phyloP scores from a whole-genome alignment of 2,113 vertebrate genomes.

The Elephantulus edwardii region DNA sequence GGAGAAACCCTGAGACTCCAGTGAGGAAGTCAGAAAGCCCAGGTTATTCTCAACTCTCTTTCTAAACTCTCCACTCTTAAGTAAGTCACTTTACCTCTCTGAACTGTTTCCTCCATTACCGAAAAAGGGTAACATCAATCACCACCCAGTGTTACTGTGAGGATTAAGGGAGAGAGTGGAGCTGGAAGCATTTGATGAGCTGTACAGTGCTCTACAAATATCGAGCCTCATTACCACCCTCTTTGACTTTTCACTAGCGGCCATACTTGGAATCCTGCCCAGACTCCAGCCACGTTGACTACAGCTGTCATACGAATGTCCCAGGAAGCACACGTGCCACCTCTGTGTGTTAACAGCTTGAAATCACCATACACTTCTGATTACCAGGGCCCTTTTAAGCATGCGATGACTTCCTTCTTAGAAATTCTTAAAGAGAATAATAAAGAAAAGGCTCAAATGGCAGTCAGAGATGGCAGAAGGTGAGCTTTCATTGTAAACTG shows the following conservation, averaged over 20 bases:
- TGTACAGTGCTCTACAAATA: neutral
- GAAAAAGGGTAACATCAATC: neutral
- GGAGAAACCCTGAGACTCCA: neutral
- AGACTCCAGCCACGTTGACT: neutral
- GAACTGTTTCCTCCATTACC: neutral
- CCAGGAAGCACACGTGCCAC: conserved; percentile 64
- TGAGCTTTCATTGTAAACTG: conserved; percentile 67
- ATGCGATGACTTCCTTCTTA: conserved; percentile 33
- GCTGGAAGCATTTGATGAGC: neutral
- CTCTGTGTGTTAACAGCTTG: conserved; percentile 56
- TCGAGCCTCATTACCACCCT: neutral
- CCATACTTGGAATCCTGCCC: neutral
- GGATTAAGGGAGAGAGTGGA: neutral
- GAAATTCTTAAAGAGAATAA: conserved; percentile 53
- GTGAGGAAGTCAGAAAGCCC: neutral
- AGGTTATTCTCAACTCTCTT: neutral
- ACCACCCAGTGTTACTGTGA: neutral
- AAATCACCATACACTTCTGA: conserved; percentile 58
- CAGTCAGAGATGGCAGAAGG: conserved; percentile 51
- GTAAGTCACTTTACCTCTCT: neutral
- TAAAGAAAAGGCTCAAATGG: conserved; percentile 38
- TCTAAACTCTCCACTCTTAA: neutral
- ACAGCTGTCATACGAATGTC: conserved; percentile 57
- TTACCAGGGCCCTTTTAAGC: conserved; percentile 40
- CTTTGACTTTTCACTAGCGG: neutral